Conservation (phyloP, 2,888 invertebrate genomes). For the Hipparchia semele region DNA sequence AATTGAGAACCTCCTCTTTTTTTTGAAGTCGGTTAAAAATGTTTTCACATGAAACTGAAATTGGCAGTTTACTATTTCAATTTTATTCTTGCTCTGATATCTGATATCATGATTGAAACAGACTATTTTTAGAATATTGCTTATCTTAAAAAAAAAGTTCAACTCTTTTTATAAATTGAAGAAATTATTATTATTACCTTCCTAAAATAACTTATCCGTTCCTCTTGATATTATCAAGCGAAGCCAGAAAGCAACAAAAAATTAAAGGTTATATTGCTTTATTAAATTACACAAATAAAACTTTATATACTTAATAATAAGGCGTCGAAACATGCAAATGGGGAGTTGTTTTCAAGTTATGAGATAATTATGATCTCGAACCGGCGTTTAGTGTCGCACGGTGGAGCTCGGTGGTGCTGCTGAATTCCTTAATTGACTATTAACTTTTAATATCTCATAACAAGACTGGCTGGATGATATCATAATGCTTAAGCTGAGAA, state of each 20-base stretch:
- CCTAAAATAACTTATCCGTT: too few relatives aligned
- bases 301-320: conserved; percentile 20
- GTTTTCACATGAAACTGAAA: too few relatives aligned
- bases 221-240: too few relatives aligned
- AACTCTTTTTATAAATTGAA: too few relatives aligned
- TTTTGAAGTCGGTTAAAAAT: too few relatives aligned
- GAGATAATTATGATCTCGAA: conserved; percentile 32
- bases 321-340: conserved; percentile 24
- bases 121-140: too few relatives aligned
- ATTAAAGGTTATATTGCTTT: neutral
- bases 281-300: conserved; percentile 14
- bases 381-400: conserved; percentile 25
- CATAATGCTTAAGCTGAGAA: neutral
- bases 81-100: too few relatives aligned
- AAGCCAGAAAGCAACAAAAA: neutral
- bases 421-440: conserved; percentile 31
- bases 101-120: too few relatives aligned
- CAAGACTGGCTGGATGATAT: neutral
- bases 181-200: too few relatives aligned
- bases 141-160: too few relatives aligned
- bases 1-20: too few relatives aligned
- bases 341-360: conserved; percentile 31
- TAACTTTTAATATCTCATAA: conserved; percentile 29
- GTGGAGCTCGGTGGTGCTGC: conserved; percentile 15
- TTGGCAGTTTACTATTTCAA: too few relatives aligned